A percentile compares a stretch with the other conserved stretches of the same genome.
Evolutionary conservation across 2,797 vertebrate genomes (phyloP).

Genomic region (Sebastes iracundus): DNA sequence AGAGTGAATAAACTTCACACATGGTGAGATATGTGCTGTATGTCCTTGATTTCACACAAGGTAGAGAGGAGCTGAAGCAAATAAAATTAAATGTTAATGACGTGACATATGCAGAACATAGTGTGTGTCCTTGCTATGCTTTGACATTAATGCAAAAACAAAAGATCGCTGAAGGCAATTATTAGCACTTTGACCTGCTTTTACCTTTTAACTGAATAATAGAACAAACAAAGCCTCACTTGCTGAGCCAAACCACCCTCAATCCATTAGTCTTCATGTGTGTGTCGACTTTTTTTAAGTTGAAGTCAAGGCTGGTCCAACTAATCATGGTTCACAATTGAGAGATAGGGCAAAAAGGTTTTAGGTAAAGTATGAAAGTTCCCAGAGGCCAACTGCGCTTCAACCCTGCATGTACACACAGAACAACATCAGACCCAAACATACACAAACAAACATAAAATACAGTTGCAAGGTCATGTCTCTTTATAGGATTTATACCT

Average conservation of each 20-base stretch:
- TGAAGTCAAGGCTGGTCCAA: conserved; percentile 13
- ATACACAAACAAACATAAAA: background rate
- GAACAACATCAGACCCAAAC: background rate
- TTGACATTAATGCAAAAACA: background rate
- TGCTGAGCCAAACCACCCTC: background rate
- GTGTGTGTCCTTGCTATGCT: background rate
- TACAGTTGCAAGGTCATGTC: conserved; percentile 10
- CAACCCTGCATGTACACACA: background rate
- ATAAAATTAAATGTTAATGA: too few species aligned
- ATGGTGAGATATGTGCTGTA: background rate
- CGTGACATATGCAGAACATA: background rate
- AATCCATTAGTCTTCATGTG: conserved; percentile 15
- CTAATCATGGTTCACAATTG: conserved; percentile 12
- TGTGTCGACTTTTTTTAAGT: background rate
- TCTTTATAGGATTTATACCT: background rate
- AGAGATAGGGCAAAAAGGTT: conserved; percentile 17
- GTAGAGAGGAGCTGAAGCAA: background rate
- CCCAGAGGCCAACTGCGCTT: background rate
- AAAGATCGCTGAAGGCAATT: background rate
- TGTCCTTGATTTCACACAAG: background rate
- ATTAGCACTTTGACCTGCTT: conserved; percentile 14
- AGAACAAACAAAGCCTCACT: conserved; percentile 4
- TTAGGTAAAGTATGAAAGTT: conserved; percentile 5
- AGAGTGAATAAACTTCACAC: background rate
- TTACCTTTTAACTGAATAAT: conserved; percentile 15